Evolutionary conservation across 2,888 invertebrate genomes (phyloP), one percentile per base, ranked within the genome.

Genomic region (Andrena dorsata): DNA sequence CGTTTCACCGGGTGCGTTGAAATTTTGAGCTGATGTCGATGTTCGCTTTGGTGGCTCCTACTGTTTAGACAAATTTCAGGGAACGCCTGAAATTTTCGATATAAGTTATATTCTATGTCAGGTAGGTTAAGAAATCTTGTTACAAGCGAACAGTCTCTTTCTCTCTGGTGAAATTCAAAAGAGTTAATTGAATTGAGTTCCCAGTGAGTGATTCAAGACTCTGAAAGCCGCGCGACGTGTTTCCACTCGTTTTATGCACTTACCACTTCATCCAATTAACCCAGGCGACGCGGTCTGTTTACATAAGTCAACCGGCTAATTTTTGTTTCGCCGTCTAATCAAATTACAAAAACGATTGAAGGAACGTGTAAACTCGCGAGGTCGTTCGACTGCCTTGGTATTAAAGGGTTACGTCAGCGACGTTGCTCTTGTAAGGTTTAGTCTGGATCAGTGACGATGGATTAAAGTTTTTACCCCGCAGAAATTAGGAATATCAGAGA

Each of bases 341-440:
- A n/a, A 58, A 60, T 73, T 73, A 65, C 26, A 58, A 41, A 73
- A 60, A 41, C 60, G 65, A 65, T 66, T 41, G 53, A 20, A 35
- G 60, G 28, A 35, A 51, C 26, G 49, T 51, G 2, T 6, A 51
- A 16, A 73, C 20, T 6, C 66, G 32, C 47, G 56, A 74, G 51
- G 73, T 74, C 66, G 51, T 68, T 23, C 41, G 35, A 49, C 61
- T 53, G 41, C 63, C 74, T 63, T 61, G 66, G 63, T 35, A 68
- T 78, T 63, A 79, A 56, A 26, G 26, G 6, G 78, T 75, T 75
- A 68, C 69, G 49, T 64, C 41, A 76, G 7, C 13, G 20, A 10
- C 35, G 49, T 13, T 28, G 76, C 56, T 68, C 56, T 69, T 79
- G 74, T 78, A 78, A 66, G 77, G 77, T 66, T 68, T 76, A 53